Evolutionary conservation across 2,888 invertebrate species (phyloP).

Genomic region (Onchidella celtica): DNA sequence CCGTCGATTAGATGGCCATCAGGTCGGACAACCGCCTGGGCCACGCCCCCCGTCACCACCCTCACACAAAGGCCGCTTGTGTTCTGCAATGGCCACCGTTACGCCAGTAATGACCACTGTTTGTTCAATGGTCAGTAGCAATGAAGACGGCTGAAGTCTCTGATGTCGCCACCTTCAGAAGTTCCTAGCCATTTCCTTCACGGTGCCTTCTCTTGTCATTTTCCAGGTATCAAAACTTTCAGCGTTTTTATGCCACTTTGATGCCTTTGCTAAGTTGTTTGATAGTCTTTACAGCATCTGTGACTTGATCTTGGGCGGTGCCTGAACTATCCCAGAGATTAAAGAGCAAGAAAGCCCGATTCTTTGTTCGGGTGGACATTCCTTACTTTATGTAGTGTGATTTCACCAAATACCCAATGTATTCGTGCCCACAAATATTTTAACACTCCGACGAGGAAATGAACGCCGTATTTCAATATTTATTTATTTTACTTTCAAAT

Average conservation of each 20-base stretch:
- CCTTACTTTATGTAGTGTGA: no score
- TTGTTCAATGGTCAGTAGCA: background rate
- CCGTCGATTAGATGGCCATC: conserved; percentile 3
- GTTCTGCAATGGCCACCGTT: background rate
- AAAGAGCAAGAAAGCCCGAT: no score
- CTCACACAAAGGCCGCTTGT: background rate
- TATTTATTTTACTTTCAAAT: no score
- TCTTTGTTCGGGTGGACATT: no score
- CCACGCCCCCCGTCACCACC: background rate
- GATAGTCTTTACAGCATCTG: background rate
- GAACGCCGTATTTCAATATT: no score
- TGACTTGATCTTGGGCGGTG: background rate
- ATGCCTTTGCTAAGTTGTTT: background rate
- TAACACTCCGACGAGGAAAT: no score
- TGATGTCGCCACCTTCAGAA: background rate
- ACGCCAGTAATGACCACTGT: conserved; percentile 26
- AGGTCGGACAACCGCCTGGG: background rate
- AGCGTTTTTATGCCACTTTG: no score
- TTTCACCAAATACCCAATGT: no score
- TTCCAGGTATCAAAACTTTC: no score
- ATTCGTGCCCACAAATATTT: no score
- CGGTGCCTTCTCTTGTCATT: background rate
- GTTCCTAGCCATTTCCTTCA: background rate
- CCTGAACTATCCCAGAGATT: background rate
- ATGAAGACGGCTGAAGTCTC: background rate